Evolutionary conservation across 2,113 vertebrate genomes (phyloP).

Genomic region (Chamaea fasciata): DNA sequence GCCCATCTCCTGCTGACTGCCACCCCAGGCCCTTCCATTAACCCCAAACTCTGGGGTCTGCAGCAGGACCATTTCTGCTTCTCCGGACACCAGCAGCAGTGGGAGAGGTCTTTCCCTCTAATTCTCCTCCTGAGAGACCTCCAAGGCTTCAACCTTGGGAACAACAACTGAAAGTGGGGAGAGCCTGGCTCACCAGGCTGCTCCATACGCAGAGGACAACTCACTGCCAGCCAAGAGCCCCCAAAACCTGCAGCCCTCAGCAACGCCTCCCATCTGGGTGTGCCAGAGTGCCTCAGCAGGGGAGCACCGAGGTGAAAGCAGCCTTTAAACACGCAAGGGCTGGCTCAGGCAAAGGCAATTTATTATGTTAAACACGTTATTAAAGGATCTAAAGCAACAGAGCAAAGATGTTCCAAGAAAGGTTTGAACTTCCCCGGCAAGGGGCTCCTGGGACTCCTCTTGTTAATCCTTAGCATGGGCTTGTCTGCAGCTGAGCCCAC

Average conservation of each 20-base stretch:
- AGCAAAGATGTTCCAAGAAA: constrained; percentile 17
- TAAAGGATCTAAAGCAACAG: constrained; percentile 36
- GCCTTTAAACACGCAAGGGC: not conserved
- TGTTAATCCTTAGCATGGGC: not conserved
- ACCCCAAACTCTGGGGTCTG: not conserved
- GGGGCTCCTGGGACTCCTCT: constrained; percentile 32
- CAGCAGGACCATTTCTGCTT: not conserved
- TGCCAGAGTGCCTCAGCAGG: not conserved
- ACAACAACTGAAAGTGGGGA: not conserved
- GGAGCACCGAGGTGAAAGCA: not conserved
- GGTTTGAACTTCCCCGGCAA: constrained; percentile 20
- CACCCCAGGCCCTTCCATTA: not conserved
- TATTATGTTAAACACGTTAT: constrained; percentile 38
- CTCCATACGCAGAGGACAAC: not conserved
- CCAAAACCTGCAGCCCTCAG: not conserved
- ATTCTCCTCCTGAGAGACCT: not conserved
- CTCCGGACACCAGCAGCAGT: not conserved
- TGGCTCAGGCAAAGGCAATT: constrained; percentile 10
- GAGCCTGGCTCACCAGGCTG: not conserved
- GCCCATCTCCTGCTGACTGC: not conserved
- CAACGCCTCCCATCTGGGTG: not conserved
- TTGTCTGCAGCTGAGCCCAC: not conserved
- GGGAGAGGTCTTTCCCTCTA: not conserved
- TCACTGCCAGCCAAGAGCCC: not conserved
- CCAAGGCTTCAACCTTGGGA: not conserved